Evolutionary conservation across 1,140 invertebrate species (phyloP).

Genomic region (Aplysia californica): DNA sequence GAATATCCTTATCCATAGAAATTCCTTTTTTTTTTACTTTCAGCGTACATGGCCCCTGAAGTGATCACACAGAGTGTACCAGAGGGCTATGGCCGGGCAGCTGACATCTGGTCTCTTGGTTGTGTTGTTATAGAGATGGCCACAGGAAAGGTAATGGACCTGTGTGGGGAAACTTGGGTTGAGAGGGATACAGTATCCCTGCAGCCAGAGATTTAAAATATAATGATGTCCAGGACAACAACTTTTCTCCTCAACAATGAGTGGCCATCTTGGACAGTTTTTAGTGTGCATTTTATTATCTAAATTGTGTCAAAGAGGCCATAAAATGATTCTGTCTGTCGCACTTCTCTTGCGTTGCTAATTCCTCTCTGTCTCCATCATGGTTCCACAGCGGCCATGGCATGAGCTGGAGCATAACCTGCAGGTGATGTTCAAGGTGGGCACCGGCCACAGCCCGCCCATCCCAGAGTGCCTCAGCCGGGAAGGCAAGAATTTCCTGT

Average conservation of each 20-base stretch:
- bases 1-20: too few species aligned
- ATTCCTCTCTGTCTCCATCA: too few species aligned
- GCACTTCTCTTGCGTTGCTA: too few species aligned
- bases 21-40: conserved; percentile 20
- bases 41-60: conserved; percentile 78
- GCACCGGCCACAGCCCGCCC: conserved; percentile 75
- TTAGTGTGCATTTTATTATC: too few species aligned
- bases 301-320: too few species aligned
- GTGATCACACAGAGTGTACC: conserved; percentile 52
- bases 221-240: too few species aligned
- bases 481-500: conserved; percentile 74
- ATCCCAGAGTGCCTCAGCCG: conserved; percentile 88
- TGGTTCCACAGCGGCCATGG: conserved; percentile 83
- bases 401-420: conserved; percentile 63
- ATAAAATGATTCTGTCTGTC: too few species aligned
- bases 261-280: too few species aligned
- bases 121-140: conserved; percentile 99
- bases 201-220: background rate
- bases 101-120: conserved; percentile 97
- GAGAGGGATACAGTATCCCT: too few species aligned
- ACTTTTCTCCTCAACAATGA: too few species aligned
- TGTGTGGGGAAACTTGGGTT: background rate
- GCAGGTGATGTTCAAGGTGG: conserved; percentile 70
- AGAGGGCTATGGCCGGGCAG: conserved; percentile 68
- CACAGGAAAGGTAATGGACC: conserved; percentile 82